These are phyloP conservation scores for Tortricodes alternella DNA, from an alignment of 2,888 invertebrate genomes.

Conservation along the genomic window DNA sequence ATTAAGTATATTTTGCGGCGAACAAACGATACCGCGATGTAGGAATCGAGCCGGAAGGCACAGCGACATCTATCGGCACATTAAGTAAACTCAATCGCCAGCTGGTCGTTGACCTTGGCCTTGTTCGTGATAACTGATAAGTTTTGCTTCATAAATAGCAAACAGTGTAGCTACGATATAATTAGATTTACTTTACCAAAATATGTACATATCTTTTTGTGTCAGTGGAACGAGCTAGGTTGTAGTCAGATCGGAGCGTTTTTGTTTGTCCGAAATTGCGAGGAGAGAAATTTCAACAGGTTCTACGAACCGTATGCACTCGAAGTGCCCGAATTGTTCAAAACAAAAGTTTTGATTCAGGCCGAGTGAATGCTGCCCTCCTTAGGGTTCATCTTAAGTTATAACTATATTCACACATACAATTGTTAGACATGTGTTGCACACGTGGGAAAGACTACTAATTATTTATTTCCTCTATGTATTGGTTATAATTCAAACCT, in stretches of 20 bases:
- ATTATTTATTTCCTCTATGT: too few species aligned
- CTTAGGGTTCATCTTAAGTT: too few species aligned
- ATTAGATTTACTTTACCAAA: background rate
- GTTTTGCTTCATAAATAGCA: slow-evolving; percentile 17
- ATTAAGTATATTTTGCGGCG: slow-evolving; percentile 17
- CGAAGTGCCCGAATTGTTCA: slow-evolving; percentile 28
- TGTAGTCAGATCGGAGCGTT: slow-evolving; percentile 14
- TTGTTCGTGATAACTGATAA: slow-evolving; percentile 42
- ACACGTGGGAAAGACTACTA: too few species aligned
- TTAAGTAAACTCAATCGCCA: slow-evolving; percentile 26
- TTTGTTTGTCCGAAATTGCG: slow-evolving; percentile 37
- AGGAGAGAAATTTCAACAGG: slow-evolving; percentile 40
- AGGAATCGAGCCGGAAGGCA: slow-evolving; percentile 25
- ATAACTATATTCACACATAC: too few species aligned
- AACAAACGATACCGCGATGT: slow-evolving; percentile 43
- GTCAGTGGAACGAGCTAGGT: slow-evolving; percentile 40
- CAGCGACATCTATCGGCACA: slow-evolving; percentile 46
- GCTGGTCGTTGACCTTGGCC: slow-evolving; percentile 49
- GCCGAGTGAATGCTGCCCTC: too few species aligned
- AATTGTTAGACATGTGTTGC: too few species aligned
- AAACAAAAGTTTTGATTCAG: slow-evolving; percentile 13
- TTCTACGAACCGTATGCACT: slow-evolving; percentile 32
- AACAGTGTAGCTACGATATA: too few species aligned
- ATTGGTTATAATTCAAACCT: too few species aligned
- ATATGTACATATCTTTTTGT: slow-evolving; percentile 28